phyloP scores from a whole-genome alignment of 1,140 invertebrate species.

The Solenopsis invicta region DNA sequence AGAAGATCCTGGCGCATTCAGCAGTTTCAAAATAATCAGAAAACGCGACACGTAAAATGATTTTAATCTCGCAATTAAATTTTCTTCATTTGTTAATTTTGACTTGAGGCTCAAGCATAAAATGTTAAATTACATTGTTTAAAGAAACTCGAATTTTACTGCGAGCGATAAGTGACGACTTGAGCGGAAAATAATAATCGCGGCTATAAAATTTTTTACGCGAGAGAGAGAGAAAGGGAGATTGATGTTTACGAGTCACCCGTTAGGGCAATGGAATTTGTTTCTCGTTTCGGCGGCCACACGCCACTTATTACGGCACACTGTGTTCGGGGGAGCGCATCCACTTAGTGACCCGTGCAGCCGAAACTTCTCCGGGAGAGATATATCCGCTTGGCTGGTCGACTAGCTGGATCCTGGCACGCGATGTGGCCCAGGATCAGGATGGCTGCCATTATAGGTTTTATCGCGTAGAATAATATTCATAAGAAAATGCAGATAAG shows the following conservation, averaged over 20 bases:
- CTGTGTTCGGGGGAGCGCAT: conserved; percentile 51
- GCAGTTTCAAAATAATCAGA: background rate
- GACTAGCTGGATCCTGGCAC: conserved; percentile 51
- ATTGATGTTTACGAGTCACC: conserved; percentile 29
- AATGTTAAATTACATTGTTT: background rate
- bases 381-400: conserved; percentile 11
- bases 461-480: conserved; percentile 11
- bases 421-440: conserved; percentile 45
- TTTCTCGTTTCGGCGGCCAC: conserved; percentile 57
- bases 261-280: conserved; percentile 57
- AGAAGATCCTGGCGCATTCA: background rate
- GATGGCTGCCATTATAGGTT: conserved; percentile 22
- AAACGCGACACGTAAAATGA: background rate
- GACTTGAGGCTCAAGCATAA: background rate
- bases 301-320: conserved; percentile 52
- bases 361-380: conserved; percentile 52
- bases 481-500: conserved; percentile 30
- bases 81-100: background rate
- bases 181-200: conserved; percentile 20
- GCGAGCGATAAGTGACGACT: background rate
- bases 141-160: background rate
- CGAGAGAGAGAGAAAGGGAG: no score
- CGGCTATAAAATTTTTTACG: background rate
- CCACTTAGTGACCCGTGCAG: conserved; percentile 56
- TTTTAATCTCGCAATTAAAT: background rate